Percentiles rank a stretch among this genome's conserved stretches.
phyloP scores from a whole-genome alignment of 2,797 vertebrate species.

The Thripadectes ignobilis region DNA sequence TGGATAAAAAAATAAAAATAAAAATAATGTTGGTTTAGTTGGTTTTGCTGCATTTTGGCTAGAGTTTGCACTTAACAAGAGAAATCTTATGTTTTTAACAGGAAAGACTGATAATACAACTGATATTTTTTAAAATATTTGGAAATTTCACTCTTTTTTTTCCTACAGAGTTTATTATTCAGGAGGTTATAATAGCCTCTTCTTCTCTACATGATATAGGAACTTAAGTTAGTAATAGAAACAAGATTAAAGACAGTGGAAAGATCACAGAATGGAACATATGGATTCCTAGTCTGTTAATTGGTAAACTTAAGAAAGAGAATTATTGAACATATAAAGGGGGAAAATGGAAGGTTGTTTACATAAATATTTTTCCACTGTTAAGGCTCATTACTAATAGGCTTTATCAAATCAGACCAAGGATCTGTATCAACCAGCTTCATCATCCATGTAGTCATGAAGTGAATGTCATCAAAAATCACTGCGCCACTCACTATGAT shows the following conservation, averaged over 20 bases:
- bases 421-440: background rate
- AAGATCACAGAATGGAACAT: background rate
- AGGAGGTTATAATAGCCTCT: background rate
- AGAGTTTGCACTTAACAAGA: background rate
- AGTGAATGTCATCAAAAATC: conserved; percentile 47
- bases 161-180: background rate
- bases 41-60: background rate
- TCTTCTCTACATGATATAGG: background rate
- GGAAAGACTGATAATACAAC: background rate
- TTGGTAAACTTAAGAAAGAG: background rate
- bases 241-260: background rate
- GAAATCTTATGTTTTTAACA: background rate
- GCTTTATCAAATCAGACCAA: background rate
- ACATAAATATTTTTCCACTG: background rate
- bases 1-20: background rate
- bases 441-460: conserved; percentile 17
- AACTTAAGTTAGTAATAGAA: background rate
- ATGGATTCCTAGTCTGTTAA: background rate
- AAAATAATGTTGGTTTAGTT: background rate
- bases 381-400: background rate
- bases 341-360: background rate
- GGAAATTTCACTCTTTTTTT: background rate
- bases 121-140: background rate
- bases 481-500: background rate
- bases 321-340: background rate